These are phyloP conservation scores for Leuciscus idus DNA, from an alignment of 2,113 vertebrate species.

Conservation along the genomic window DNA sequence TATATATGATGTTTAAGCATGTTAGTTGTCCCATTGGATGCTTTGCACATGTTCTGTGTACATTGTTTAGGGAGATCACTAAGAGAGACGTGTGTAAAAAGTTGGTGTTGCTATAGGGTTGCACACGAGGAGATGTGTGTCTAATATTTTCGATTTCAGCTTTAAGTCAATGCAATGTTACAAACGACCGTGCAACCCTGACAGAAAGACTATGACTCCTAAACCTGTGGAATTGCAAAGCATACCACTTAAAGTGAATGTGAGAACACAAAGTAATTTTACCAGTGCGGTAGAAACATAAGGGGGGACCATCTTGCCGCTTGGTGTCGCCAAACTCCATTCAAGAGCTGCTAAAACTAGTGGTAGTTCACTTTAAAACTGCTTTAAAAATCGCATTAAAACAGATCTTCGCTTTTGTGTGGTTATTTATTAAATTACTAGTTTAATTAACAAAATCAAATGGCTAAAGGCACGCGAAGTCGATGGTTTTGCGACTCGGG, in stretches of 20 bases:
- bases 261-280: slow-evolving; percentile 36
- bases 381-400: not conserved
- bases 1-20: slow-evolving; percentile 18
- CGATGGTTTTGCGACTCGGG: not conserved
- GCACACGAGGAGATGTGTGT: not conserved
- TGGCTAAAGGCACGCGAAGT: not conserved
- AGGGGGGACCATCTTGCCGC: slow-evolving; percentile 47
- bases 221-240: not conserved
- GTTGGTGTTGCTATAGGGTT: not conserved
- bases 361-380: slow-evolving; percentile 48
- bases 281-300: slow-evolving; percentile 37
- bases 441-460: not conserved
- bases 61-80: not conserved
- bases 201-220: not conserved
- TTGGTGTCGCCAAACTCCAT: slow-evolving; percentile 70
- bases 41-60: not conserved
- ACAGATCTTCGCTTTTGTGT: not conserved
- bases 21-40: not conserved
- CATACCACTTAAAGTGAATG: not conserved
- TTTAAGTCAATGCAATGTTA: not conserved
- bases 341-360: slow-evolving; percentile 20
- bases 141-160: not conserved
- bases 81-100: not conserved
- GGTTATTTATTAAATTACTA: not conserved
- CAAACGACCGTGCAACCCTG: not conserved